Evolutionary conservation across 1,140 invertebrate species (phyloP).

Genomic region (Zophobas morio): DNA sequence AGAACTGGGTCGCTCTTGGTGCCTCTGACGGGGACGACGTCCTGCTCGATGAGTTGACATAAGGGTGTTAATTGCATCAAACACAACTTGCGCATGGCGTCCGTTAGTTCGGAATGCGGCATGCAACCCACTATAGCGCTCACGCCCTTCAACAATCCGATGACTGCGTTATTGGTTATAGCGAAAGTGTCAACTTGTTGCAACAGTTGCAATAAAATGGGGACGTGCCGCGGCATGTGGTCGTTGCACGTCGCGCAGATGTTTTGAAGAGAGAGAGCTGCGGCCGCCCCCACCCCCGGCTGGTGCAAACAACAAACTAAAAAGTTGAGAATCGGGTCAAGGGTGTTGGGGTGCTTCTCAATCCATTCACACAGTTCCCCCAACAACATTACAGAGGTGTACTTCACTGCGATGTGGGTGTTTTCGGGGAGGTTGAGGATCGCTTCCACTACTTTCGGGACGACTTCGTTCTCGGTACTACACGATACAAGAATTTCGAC

Average conservation of each 20-base stretch:
- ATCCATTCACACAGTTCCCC: slow-evolving; percentile 98
- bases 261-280: slow-evolving; percentile 82
- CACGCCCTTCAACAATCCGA: slow-evolving; percentile 77
- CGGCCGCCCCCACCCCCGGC: slow-evolving; percentile 80
- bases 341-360: slow-evolving; percentile 84
- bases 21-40: slow-evolving; percentile 65
- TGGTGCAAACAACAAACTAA: slow-evolving; percentile 83
- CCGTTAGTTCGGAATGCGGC: slow-evolving; percentile 75
- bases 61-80: slow-evolving; percentile 82
- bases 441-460: slow-evolving; percentile 93
- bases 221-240: slow-evolving; percentile 87
- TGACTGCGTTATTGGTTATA: slow-evolving; percentile 85
- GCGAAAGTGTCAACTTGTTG: slow-evolving; percentile 84
- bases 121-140: slow-evolving; percentile 69
- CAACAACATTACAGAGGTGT: slow-evolving; percentile 90
- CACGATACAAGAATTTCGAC: slow-evolving; percentile 58
- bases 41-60: slow-evolving; percentile 72
- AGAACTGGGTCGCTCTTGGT: slow-evolving; percentile 85
- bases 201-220: slow-evolving; percentile 85
- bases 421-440: slow-evolving; percentile 88
- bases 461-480: slow-evolving; percentile 92
- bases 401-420: slow-evolving; percentile 89
- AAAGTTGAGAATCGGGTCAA: slow-evolving; percentile 87
- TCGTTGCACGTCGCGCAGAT: slow-evolving; percentile 85
- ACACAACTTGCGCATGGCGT: slow-evolving; percentile 85